phyloP scores from a whole-genome alignment of 1,140 invertebrate species.

The Scaptodrosophila lebanonensis region DNA sequence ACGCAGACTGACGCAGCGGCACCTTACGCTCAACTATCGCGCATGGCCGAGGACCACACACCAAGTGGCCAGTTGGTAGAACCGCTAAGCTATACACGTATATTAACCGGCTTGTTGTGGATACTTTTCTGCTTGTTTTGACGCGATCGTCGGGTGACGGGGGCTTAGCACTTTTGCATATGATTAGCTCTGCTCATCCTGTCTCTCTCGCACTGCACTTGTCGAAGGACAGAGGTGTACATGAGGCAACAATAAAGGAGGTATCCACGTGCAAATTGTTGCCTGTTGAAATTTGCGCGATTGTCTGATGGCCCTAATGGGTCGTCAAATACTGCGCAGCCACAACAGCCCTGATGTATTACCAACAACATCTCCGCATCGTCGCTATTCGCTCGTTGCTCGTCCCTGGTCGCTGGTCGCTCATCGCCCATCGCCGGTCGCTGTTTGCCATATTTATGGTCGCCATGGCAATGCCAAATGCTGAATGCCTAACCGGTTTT shows the following conservation, averaged over 20 bases:
- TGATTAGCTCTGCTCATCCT: no score
- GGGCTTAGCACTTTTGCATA: constrained; percentile 69
- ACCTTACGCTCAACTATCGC: no score
- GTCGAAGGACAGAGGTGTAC: no score
- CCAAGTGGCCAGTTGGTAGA: constrained; percentile 20
- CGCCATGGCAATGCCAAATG: constrained; percentile 47
- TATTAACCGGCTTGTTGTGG: constrained; percentile 28
- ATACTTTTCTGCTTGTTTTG: neutral
- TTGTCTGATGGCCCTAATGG: constrained; percentile 74
- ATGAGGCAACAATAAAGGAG: neutral
- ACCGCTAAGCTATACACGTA: constrained; percentile 13
- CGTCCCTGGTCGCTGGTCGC: constrained; percentile 1
- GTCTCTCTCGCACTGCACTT: no score
- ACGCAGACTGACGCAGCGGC: constrained; percentile 6
- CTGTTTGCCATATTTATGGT: constrained; percentile 50
- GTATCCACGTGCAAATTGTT: constrained; percentile 50
- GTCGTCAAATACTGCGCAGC: constrained; percentile 53
- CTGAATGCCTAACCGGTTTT: constrained; percentile 49
- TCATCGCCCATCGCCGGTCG: neutral
- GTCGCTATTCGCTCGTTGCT: neutral
- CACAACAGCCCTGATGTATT: constrained; percentile 56
- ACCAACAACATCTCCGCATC: constrained; percentile 4
- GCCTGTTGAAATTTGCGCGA: constrained; percentile 48
- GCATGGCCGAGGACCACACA: constrained; percentile 55
- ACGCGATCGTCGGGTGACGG: constrained; percentile 19